Evolutionary conservation across 2,888 invertebrate species (phyloP).

Genomic region (Caenorhabditis afra): DNA sequence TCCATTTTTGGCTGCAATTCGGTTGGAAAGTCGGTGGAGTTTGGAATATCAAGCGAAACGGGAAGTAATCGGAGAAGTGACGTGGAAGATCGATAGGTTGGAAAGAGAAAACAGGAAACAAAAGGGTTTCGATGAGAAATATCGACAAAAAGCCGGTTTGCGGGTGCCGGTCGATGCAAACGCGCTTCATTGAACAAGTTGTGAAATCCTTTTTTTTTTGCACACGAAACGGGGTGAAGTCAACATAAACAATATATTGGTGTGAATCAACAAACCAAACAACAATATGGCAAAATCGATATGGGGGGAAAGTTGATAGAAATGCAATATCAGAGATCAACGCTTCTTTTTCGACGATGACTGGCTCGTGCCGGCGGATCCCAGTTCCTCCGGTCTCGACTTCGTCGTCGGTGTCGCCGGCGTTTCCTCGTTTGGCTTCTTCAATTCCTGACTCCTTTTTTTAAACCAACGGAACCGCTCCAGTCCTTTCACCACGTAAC

Average conservation of each 20-base stretch:
- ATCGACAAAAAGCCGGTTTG: constrained; percentile 23
- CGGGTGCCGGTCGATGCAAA: constrained; percentile 22
- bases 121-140: constrained; percentile 14
- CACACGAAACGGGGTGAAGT: neutral
- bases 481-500: too few species aligned
- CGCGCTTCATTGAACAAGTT: constrained; percentile 29
- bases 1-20: constrained; percentile 47
- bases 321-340: neutral
- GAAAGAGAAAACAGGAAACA: constrained; percentile 14
- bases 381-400: too few species aligned
- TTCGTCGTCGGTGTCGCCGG: too few species aligned
- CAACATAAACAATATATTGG: neutral
- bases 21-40: too few species aligned
- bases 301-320: neutral
- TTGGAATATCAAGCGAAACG: too few species aligned
- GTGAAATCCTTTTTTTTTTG: constrained; percentile 1
- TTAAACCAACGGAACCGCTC: too few species aligned
- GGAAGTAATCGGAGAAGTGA: neutral
- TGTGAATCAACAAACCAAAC: neutral
- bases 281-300: neutral
- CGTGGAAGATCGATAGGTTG: constrained; percentile 1
- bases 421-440: neutral
- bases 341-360: too few species aligned
- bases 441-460: too few species aligned
- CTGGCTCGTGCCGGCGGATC: neutral